Evolutionary conservation across 2,888 invertebrate species (phyloP).

Genomic region (Lithophane ornitopus): DNA sequence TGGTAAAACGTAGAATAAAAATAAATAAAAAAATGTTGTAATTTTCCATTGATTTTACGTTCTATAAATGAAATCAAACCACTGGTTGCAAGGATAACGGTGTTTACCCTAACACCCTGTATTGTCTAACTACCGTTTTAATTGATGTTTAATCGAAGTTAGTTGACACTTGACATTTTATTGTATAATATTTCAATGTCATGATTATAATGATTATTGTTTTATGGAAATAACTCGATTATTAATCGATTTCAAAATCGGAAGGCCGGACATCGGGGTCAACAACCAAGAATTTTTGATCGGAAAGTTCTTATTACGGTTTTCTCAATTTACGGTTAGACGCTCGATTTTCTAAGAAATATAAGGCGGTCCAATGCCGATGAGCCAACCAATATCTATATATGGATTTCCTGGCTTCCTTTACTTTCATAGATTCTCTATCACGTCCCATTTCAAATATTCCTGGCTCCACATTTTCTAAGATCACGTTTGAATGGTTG

Average conservation of each 20-base stretch:
- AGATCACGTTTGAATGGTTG: constrained; percentile 42
- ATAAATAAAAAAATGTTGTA: no score
- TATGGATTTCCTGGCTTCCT: constrained; percentile 26
- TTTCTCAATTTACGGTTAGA: constrained; percentile 10
- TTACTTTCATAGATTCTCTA: constrained; percentile 25
- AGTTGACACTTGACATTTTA: not conserved
- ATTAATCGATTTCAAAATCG: not conserved
- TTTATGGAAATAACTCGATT: not conserved
- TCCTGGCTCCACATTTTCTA: constrained; percentile 33
- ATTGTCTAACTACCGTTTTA: not conserved
- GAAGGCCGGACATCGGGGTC: not conserved
- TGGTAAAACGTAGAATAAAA: no score
- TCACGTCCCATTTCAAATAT: constrained; percentile 50
- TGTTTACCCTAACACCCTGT: no score
- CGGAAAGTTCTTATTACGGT: constrained; percentile 19
- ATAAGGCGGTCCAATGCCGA: not conserved
- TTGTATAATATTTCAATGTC: constrained; percentile 12
- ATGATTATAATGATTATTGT: not conserved
- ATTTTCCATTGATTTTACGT: no score
- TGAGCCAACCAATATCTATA: constrained; percentile 24
- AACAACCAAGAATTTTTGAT: not conserved
- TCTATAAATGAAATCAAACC: no score
- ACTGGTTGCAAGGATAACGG: no score
- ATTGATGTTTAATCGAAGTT: constrained; percentile 4
- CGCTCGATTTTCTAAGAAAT: constrained; percentile 29